phyloP scores from a whole-genome alignment of 2,888 invertebrate genomes.

The Cephus pulcher region DNA sequence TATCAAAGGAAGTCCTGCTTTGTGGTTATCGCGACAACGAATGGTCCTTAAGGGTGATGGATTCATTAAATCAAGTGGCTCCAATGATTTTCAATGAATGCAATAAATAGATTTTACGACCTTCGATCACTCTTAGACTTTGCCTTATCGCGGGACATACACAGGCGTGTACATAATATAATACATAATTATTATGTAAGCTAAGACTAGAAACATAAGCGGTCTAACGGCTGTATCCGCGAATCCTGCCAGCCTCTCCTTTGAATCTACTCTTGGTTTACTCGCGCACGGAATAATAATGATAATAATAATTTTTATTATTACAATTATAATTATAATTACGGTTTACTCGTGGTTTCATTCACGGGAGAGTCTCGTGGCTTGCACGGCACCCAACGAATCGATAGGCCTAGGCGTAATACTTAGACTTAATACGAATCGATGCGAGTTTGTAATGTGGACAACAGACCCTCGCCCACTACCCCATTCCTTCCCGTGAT shows the following conservation, averaged over 20 bases:
- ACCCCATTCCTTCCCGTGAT: not conserved
- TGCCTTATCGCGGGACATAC: not conserved
- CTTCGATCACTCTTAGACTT: not conserved
- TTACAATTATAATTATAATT: not conserved
- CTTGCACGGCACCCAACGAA: not conserved
- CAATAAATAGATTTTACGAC: not conserved
- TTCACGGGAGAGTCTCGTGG: not conserved
- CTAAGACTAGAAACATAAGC: not conserved
- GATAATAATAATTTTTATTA: not conserved
- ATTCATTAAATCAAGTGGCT: not conserved
- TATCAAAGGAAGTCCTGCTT: not conserved
- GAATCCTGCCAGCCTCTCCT: not conserved
- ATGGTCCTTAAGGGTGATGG: not conserved
- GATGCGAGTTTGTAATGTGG: not conserved
- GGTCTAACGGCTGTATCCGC: not conserved
- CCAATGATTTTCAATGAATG: not conserved
- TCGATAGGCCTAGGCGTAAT: not conserved
- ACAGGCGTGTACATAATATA: not conserved
- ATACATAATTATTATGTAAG: not conserved
- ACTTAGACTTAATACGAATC: not conserved
- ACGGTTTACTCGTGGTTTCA: not conserved
- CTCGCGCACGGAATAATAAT: not conserved
- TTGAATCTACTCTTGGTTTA: not conserved
- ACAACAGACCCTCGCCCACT: not conserved
- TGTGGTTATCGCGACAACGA: not conserved